Conservation (phyloP, 2,888 invertebrate genomes). For the Himalopsyche tibetana region DNA sequence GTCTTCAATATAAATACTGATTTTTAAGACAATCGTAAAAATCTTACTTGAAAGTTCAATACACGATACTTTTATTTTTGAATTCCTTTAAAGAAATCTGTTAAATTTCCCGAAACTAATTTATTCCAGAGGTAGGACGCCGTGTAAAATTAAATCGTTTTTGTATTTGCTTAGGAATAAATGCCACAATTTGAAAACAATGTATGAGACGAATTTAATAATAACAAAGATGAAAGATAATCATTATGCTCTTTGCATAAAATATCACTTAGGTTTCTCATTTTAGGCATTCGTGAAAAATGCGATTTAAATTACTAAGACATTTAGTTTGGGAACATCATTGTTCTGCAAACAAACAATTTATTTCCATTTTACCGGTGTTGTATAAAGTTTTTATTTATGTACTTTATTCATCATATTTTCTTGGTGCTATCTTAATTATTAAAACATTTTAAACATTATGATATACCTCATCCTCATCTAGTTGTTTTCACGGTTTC, state of each 20-base stretch:
- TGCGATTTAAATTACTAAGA: background rate
- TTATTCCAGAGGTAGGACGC: background rate
- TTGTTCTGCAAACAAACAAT: background rate
- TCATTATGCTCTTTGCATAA: background rate
- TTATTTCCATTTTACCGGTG: background rate
- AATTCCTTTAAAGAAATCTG: background rate
- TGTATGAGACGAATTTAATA: conserved; percentile 8
- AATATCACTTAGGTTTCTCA: conserved; percentile 14
- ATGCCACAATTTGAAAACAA: background rate
- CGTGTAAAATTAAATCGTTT: background rate
- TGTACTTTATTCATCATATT: too few relatives aligned
- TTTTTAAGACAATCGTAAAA: too few relatives aligned
- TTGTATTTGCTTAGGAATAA: background rate
- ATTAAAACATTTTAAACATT: too few relatives aligned
- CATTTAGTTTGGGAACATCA: background rate
- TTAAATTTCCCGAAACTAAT: background rate
- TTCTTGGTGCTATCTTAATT: too few relatives aligned
- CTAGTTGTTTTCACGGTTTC: too few relatives aligned
- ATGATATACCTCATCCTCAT: too few relatives aligned
- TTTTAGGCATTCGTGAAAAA: background rate
- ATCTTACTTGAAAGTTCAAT: too few relatives aligned
- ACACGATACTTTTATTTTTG: too few relatives aligned
- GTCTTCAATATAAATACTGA: too few relatives aligned
- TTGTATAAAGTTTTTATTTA: too few relatives aligned
- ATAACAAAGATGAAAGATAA: background rate